Evolutionary conservation across 2,113 vertebrate species (phyloP).

Genomic region (Neodon shergylaensis): DNA sequence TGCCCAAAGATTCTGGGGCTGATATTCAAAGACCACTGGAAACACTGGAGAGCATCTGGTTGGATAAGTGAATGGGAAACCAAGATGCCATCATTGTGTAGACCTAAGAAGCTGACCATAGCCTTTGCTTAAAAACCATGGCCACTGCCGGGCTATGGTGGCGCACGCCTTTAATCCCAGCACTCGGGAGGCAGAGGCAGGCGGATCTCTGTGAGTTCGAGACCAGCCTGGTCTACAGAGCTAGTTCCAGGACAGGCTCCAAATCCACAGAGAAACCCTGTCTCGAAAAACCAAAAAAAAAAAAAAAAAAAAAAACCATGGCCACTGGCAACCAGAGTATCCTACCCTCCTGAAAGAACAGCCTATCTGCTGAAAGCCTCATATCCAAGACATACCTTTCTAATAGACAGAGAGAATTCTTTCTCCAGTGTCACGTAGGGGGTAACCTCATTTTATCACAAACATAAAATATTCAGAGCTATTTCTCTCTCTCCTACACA

Average conservation of each 20-base stretch:
- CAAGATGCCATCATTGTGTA: neutral
- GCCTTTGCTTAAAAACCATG: neutral
- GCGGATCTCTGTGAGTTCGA: too few relatives aligned
- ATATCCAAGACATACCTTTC: neutral
- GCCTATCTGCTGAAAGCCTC: neutral
- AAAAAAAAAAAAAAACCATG: neutral
- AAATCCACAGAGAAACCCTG: too few relatives aligned
- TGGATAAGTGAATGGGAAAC: rapidly evolving
- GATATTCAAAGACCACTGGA: neutral
- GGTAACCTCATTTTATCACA: neutral
- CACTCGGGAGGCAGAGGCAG: too few relatives aligned
- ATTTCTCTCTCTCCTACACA: neutral
- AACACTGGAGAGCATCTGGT: neutral
- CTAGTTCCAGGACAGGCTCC: too few relatives aligned
- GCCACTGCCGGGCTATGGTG: too few relatives aligned
- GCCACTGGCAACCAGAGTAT: neutral
- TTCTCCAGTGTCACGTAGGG: neutral
- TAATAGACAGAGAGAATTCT: neutral
- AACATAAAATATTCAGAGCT: neutral
- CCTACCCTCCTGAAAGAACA: neutral
- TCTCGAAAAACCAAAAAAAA: too few relatives aligned
- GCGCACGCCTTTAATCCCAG: too few relatives aligned
- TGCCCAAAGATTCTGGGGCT: neutral
- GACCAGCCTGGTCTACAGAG: too few relatives aligned
- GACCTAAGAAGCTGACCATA: neutral